Percentiles rank a stretch among this genome's conserved stretches.
These are phyloP conservation scores for Tipula confusa DNA, from an alignment of 2,888 invertebrate species.

Conservation along the genomic window DNA sequence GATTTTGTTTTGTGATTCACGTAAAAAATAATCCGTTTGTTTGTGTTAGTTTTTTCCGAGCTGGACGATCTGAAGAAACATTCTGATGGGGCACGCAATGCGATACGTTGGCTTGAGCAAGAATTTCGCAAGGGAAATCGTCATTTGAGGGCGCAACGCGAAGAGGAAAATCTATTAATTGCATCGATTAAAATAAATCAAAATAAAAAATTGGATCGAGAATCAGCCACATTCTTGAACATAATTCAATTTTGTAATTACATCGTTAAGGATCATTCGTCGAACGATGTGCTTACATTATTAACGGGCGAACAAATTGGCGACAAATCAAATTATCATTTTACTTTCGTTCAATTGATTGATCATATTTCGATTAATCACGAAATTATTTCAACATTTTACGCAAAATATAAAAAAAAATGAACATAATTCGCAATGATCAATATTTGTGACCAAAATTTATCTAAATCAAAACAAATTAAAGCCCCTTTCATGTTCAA, in stretches of 20 bases:
- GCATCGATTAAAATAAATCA: constrained; percentile 67
- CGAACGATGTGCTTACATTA: constrained; percentile 66
- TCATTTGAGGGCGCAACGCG: constrained; percentile 80
- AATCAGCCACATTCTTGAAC: constrained; percentile 47
- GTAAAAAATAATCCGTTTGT: constrained; percentile 3
- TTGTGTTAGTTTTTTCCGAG: constrained; percentile 84
- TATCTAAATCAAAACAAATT: constrained; percentile 8
- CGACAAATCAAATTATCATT: constrained; percentile 48
- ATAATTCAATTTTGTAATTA: constrained; percentile 50
- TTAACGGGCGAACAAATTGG: constrained; percentile 60
- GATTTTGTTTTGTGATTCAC: constrained; percentile 31
- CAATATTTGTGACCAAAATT: constrained; percentile 17
- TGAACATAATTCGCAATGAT: constrained; percentile 39
- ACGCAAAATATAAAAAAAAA: constrained; percentile 75
- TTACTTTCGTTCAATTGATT: constrained; percentile 72
- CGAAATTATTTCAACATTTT: constrained; percentile 77
- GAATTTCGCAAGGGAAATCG: constrained; percentile 84
- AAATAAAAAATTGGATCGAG: constrained; percentile 43
- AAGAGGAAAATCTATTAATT: constrained; percentile 71
- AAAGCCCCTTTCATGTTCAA: not conserved
- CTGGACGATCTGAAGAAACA: constrained; percentile 84
- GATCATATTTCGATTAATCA: constrained; percentile 76
- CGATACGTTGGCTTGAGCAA: constrained; percentile 87
- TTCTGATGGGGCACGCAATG: constrained; percentile 78
- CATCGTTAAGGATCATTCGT: constrained; percentile 50